Base-by-base conservation (phyloP, 64 coral and sea anemone species). In the Montipora foliosa region DNA sequence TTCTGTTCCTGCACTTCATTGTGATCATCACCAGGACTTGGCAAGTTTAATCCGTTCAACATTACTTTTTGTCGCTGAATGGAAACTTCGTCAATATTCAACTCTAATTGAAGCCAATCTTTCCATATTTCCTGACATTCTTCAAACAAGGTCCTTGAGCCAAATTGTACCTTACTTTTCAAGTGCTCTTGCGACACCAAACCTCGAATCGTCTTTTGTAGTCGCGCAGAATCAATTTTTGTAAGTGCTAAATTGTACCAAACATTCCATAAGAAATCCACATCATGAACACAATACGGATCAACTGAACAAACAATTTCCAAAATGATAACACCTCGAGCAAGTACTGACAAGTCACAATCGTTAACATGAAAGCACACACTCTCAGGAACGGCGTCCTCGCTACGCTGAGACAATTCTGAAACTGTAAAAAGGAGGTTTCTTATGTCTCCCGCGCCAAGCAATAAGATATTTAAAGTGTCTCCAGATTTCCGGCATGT, bases 181-280 rank as follows among this genome's bases (percentile, higher is more conserved):
- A 3, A 44, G 8, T 85, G 19, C 19, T 69, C 44, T 3, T 47
- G 82, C 19, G 17, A 85, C 11, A 47, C 4, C 12, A 85, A 59
- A 70, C 45, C 70, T 49, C 70, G 44, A 2, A 85, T 17, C 15
- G 44, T 71, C 64, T 45, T 6, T 50, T 85, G 82, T 4, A 85
- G 19, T 49, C 82, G 61, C 64, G 47, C n/a, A 11, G 15, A 85
- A 20, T 85, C 62, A 0, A 46, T 8, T 19, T 6, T 47, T n/a
- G 82, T 21, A 49, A 85, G 61, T 9, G 66, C 16, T 21, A 85
- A 21, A 49, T 71, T 70, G 66, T 85, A 85, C 82, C 82, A 85
- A 49, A 85, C 6, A 50, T 85, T 85, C 82, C 82, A 85, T 19
- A 85, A 71, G 47, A 85, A 85, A 17, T 85, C 82, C 16, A 85